Evolutionary conservation across 2,797 vertebrate genomes (phyloP).

Genomic region (Darevskia nairensis): DNA sequence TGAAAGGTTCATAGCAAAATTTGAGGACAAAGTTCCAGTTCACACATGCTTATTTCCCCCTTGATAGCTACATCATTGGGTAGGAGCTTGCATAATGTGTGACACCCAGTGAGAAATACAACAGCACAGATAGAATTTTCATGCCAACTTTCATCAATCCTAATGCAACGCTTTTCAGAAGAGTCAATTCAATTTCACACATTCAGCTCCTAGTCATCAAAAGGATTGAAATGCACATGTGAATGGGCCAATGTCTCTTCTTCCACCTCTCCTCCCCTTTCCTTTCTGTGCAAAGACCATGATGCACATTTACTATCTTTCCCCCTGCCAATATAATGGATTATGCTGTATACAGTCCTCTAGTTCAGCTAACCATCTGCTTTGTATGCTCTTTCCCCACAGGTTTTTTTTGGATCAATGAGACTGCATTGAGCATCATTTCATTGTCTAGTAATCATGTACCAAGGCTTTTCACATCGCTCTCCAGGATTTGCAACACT

Average conservation of each 20-base stretch:
- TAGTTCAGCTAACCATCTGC: slow-evolving; percentile 13
- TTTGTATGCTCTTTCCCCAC: slow-evolving; percentile 7
- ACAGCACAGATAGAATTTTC: neutral
- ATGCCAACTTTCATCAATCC: neutral
- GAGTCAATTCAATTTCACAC: neutral
- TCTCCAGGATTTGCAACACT: neutral
- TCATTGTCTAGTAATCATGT: slow-evolving; percentile 18
- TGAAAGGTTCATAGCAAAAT: neutral
- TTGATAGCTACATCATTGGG: neutral
- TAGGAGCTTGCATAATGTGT: neutral
- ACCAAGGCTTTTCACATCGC: slow-evolving; percentile 8
- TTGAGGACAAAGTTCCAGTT: neutral
- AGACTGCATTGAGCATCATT: slow-evolving; percentile 8
- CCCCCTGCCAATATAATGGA: neutral
- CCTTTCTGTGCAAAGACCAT: neutral
- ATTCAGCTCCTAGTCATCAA: neutral
- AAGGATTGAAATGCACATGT: neutral
- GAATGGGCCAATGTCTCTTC: neutral
- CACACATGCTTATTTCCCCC: neutral
- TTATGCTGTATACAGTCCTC: neutral
- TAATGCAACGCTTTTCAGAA: neutral
- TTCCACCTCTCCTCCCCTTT: too few relatives aligned
- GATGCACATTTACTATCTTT: neutral
- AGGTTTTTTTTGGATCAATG: slow-evolving; percentile 20
- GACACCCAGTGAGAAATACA: neutral